Conservation (phyloP, 2,888 invertebrate species). For the Holacanthella duospinosa region DNA sequence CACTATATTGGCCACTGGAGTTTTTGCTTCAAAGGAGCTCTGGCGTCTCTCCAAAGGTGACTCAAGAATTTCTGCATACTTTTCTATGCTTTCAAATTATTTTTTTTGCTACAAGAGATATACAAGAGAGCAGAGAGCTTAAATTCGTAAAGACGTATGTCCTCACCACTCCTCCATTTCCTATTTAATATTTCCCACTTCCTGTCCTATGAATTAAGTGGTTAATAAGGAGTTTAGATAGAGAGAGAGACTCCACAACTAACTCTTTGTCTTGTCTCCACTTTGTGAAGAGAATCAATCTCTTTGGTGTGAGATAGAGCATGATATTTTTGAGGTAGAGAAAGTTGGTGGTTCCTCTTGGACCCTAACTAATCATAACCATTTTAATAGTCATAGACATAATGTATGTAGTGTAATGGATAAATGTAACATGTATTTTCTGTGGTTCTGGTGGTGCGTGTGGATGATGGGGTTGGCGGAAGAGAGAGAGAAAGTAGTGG, state of each 20-base stretch:
- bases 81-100: not conserved
- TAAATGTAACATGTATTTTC: not conserved
- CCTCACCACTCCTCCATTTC: too few species aligned
- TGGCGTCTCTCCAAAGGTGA: slow-evolving; percentile 96
- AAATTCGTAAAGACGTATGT: not conserved
- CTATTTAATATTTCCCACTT: too few species aligned
- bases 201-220: too few species aligned
- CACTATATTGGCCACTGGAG: slow-evolving; percentile 98
- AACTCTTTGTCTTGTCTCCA: too few species aligned
- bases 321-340: too few species aligned
- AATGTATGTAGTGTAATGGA: not conserved
- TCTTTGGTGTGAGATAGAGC: too few species aligned
- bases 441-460: not conserved
- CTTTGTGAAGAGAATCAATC: too few species aligned
- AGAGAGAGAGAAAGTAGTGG: not conserved
- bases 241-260: too few species aligned
- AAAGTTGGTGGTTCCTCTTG: too few species aligned
- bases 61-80: slow-evolving; percentile 27
- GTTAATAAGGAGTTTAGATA: too few species aligned
- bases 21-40: slow-evolving; percentile 98
- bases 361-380: not conserved
- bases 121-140: not conserved
- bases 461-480: not conserved
- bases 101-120: not conserved
- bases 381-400: not conserved